Base-by-base conservation (phyloP, 1,140 invertebrate species). In the Gonatopus flavifemur region DNA sequence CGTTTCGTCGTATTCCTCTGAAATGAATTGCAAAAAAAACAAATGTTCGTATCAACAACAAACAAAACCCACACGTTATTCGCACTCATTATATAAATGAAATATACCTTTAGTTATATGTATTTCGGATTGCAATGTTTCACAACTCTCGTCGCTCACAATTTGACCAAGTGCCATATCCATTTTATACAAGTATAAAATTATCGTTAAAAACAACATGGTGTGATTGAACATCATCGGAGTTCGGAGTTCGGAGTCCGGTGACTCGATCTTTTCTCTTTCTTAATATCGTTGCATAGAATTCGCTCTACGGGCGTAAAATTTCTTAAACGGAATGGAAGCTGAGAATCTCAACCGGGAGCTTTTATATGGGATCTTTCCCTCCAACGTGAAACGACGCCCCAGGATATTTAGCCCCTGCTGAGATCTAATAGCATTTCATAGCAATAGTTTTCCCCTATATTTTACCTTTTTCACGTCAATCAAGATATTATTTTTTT, bases 1-100 rank as follows among this genome's bases (percentile, higher is more conserved):
- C 66, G 86, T 76, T 52, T 93, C 89, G 57, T 92, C 89, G 62
- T 88, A 94, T 69, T 94, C 91, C 79, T 96, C 93, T 92, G 71
- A 31, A 80, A 66, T 47, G 28, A 59, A 55, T 33, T n/a, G n/a
- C n/a, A n/a, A n/a, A n/a, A n/a, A n/a, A n/a, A n/a, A n/a, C n/a
- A n/a, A n/a, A n/a, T n/a, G n/a, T n/a, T n/a, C n/a, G n/a, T n/a
- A n/a, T n/a, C n/a, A n/a, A n/a, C n/a, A n/a, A n/a, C n/a, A n/a
- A n/a, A n/a, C n/a, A n/a, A n/a, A n/a, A n/a, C n/a, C n/a, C 28
- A 19, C 13, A 10, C 38, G 24, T 30, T 41, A 33, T 30, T 48
- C 21, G 33, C 9, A 30, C 10, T 49, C 7, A 25, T 1, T 39
- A 8, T 28, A 40, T n/a, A 22, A 42, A 42, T 33, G 35, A 18